These are phyloP conservation scores for Antheraea yamamai DNA, from an alignment of 2,888 invertebrate species.

Conservation along the genomic window DNA sequence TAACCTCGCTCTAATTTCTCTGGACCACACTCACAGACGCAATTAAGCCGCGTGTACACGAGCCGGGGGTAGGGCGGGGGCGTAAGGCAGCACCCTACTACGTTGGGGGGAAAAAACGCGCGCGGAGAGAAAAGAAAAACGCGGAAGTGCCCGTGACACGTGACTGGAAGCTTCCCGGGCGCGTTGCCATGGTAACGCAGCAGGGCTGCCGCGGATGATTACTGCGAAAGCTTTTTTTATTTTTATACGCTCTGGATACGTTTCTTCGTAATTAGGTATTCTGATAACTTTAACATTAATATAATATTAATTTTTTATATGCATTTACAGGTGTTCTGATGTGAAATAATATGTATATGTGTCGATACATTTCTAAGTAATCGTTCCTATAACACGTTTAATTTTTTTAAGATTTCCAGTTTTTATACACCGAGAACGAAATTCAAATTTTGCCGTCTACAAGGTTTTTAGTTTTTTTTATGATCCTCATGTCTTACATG, in stretches of 20 bases:
- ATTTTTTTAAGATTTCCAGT: too few relatives aligned
- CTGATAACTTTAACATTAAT: background rate
- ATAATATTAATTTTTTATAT: background rate
- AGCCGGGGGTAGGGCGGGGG: constrained; percentile 43
- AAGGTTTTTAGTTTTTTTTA: too few relatives aligned
- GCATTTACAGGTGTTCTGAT: background rate
- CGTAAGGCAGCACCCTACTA: constrained; percentile 42
- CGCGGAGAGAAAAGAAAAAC: constrained; percentile 73
- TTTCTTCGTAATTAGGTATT: background rate
- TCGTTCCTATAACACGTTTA: too few relatives aligned
- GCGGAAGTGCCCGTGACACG: constrained; percentile 79
- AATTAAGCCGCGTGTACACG: constrained; percentile 79
- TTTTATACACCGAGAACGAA: too few relatives aligned
- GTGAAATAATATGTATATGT: too few relatives aligned
- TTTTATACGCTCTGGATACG: background rate
- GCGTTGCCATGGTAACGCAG: constrained; percentile 68
- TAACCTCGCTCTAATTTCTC: constrained; percentile 77
- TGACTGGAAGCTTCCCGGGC: constrained; percentile 78
- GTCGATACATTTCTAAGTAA: too few relatives aligned
- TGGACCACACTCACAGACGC: constrained; percentile 82
- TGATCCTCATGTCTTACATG: too few relatives aligned
- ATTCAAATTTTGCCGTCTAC: too few relatives aligned
- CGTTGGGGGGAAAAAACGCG: constrained; percentile 66
- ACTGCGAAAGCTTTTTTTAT: background rate
- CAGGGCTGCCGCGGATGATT: constrained; percentile 40